Evolutionary conservation across 2,113 vertebrate genomes (phyloP).

Genomic region (Ptyas mucosa): DNA sequence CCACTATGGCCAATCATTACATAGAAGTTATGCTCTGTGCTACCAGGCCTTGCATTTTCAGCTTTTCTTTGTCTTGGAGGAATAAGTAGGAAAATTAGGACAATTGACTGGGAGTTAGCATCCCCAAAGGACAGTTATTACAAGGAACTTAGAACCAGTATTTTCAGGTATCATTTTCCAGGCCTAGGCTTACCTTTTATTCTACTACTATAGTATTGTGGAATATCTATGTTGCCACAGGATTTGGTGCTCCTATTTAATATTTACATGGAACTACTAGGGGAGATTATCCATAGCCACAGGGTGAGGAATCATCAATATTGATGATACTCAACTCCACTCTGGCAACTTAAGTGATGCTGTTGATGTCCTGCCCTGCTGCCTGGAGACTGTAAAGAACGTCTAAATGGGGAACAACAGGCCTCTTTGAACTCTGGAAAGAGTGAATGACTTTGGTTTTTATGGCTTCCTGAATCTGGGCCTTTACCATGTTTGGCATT

Average conservation of each 20-base stretch:
- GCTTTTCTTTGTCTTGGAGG: neutral
- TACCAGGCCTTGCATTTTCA: neutral
- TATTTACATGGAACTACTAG: neutral
- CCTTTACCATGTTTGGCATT: neutral
- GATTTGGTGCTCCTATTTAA: neutral
- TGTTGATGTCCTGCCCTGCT: neutral
- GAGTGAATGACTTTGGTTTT: neutral
- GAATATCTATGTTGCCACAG: neutral
- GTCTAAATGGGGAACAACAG: neutral
- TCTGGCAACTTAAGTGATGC: neutral
- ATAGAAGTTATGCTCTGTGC: neutral
- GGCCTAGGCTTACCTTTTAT: neutral
- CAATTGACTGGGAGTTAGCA: neutral
- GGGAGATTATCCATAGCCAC: neutral
- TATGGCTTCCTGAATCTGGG: neutral
- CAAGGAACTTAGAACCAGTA: neutral
- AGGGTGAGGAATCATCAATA: neutral
- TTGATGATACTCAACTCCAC: neutral
- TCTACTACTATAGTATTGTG: neutral
- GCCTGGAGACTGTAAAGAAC: neutral
- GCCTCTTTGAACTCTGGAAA: neutral
- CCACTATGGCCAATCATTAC: neutral
- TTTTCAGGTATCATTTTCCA: neutral
- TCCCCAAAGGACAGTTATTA: neutral
- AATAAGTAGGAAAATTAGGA: neutral